Conservation (phyloP, 2,113 vertebrate species). For the Salvelinus namaycush region DNA sequence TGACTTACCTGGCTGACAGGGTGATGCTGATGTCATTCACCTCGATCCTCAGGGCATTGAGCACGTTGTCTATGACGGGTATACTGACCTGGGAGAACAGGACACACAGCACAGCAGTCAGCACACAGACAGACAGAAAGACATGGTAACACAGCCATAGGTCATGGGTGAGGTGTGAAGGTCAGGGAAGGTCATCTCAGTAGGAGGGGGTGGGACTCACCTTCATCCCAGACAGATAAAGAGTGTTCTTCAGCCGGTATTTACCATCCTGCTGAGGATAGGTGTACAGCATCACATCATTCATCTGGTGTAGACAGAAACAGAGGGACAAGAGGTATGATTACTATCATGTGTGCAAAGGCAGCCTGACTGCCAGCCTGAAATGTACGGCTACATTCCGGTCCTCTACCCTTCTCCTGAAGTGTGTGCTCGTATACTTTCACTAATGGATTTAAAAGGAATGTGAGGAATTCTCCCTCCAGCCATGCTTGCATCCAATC, state of each 20-base stretch:
- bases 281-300: conserved; percentile 89
- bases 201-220: conserved; percentile 56
- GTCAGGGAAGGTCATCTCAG: no score
- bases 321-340: not conserved
- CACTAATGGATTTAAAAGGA: no score
- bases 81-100: conserved; percentile 81
- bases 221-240: conserved; percentile 87
- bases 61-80: conserved; percentile 79
- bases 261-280: conserved; percentile 93
- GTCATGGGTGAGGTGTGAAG: no score
- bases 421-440: no score
- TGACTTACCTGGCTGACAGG: conserved; percentile 86
- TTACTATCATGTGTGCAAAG: no score
- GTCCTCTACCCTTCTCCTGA: no score
- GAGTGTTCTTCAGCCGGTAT: conserved; percentile 86
- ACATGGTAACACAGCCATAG: no score
- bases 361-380: no score
- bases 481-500: no score
- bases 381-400: no score
- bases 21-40: conserved; percentile 81
- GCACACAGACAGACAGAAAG: not conserved
- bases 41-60: conserved; percentile 87
- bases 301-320: conserved; percentile 79
- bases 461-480: no score
- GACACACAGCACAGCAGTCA: conserved; percentile 11